These are phyloP conservation scores for Acrocyrtus sp. DNA, from an alignment of 2,888 invertebrate genomes.

Conservation along the genomic window DNA sequence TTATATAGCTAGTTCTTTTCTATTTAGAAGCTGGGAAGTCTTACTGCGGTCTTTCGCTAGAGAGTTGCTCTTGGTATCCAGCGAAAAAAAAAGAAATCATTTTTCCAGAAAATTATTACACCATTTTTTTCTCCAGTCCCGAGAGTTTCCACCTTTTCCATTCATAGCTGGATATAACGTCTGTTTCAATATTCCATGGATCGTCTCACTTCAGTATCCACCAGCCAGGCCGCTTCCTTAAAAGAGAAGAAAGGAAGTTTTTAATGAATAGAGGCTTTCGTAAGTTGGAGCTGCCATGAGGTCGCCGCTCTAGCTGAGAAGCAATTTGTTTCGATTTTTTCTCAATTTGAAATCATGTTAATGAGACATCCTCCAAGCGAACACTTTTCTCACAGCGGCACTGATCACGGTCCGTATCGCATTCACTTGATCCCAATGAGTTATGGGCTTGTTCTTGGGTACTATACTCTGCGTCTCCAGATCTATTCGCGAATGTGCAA, in stretches of 20 bases:
- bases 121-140: neutral
- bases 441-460: too few species aligned
- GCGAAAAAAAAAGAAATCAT: neutral
- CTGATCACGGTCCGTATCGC: too few species aligned
- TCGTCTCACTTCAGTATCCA: neutral
- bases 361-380: neutral
- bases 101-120: neutral
- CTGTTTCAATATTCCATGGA: neutral
- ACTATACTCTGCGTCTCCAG: neutral
- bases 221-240: too few species aligned
- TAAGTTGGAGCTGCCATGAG: neutral
- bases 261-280: neutral
- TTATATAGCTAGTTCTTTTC: neutral
- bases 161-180: neutral
- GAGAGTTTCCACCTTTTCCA: neutral
- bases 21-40: neutral
- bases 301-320: neutral
- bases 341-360: slow-evolving; percentile 19
- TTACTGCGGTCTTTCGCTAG: neutral
- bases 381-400: too few species aligned
- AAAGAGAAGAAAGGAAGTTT: neutral
- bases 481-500: neutral
- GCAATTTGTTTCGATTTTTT: slow-evolving; percentile 27
- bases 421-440: too few species aligned
- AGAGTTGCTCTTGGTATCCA: too few species aligned